phyloP scores from a whole-genome alignment of 1,140 invertebrate genomes.

The Pogonus chalceus region DNA sequence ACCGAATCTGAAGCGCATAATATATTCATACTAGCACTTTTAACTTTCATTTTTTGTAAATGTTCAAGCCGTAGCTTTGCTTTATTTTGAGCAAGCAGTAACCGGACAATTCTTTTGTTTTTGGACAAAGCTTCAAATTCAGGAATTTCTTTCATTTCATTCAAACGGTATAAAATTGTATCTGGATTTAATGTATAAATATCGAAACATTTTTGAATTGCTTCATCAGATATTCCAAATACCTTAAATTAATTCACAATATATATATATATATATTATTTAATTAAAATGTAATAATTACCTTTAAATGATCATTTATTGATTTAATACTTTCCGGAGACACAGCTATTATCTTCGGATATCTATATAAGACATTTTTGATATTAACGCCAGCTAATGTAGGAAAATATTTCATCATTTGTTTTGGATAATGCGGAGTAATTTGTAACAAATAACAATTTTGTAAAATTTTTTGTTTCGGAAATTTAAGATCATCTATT shows the following conservation, averaged over 20 bases:
- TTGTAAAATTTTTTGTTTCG: not conserved
- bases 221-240: constrained; percentile 38
- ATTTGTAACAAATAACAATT: not conserved
- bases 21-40: constrained; percentile 45
- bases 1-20: constrained; percentile 40
- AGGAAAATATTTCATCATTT: not conserved
- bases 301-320: not conserved
- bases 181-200: constrained; percentile 41
- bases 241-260: constrained; percentile 32
- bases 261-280: not conserved
- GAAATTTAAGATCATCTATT: not conserved
- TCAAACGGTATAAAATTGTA: constrained; percentile 39
- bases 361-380: not conserved
- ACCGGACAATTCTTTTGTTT: constrained; percentile 41
- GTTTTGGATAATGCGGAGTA: not conserved
- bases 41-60: constrained; percentile 41
- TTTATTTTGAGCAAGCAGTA: constrained; percentile 47
- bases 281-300: not conserved
- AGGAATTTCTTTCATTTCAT: constrained; percentile 39
- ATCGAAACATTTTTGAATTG: constrained; percentile 39
- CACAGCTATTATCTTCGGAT: not conserved
- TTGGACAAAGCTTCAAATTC: constrained; percentile 40
- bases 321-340: not conserved
- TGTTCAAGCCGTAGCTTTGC: constrained; percentile 40
- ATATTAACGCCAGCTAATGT: not conserved